Evolutionary conservation across 2,113 vertebrate genomes (phyloP).

Genomic region (Eonycteris spelaea): DNA sequence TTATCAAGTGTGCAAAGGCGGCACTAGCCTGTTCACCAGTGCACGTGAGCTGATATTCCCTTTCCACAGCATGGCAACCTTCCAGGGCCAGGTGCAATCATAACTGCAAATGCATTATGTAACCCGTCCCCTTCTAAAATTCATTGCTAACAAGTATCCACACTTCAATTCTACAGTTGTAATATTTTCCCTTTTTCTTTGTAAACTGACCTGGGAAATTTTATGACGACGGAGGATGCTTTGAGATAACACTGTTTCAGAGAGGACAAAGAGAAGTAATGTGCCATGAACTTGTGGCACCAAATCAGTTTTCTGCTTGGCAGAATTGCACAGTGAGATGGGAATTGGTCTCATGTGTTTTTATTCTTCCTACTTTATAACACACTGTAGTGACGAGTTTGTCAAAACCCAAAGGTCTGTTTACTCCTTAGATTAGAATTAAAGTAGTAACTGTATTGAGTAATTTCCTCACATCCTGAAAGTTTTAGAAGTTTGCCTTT

Average conservation of each 20-base stretch:
- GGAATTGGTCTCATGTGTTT: not conserved
- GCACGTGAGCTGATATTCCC: not conserved
- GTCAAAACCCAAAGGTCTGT: not conserved
- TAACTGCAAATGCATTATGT: not conserved
- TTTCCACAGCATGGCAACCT: not conserved
- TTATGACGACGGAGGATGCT: not conserved
- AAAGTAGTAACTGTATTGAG: not conserved
- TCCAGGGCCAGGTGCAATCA: conserved; percentile 10
- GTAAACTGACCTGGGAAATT: not conserved
- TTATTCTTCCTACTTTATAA: not conserved
- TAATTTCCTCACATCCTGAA: not conserved
- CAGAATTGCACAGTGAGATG: not conserved
- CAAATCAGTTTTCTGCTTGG: not conserved
- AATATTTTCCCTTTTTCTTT: not conserved
- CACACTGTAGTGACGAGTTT: not conserved
- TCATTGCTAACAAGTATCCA: not conserved
- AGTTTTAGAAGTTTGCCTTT: not conserved
- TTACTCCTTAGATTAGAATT: conserved; percentile 6
- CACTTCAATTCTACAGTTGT: not conserved
- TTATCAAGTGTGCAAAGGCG: conserved; percentile 54
- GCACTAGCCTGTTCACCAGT: not conserved
- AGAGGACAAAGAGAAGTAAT: not conserved
- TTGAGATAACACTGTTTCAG: not conserved
- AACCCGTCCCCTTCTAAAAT: conserved; percentile 13
- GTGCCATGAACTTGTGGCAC: not conserved